Percentiles rank a stretch among this genome's conserved stretches.
Conservation (phyloP, 2,888 invertebrate species). For the Seladonia tumulorum region DNA sequence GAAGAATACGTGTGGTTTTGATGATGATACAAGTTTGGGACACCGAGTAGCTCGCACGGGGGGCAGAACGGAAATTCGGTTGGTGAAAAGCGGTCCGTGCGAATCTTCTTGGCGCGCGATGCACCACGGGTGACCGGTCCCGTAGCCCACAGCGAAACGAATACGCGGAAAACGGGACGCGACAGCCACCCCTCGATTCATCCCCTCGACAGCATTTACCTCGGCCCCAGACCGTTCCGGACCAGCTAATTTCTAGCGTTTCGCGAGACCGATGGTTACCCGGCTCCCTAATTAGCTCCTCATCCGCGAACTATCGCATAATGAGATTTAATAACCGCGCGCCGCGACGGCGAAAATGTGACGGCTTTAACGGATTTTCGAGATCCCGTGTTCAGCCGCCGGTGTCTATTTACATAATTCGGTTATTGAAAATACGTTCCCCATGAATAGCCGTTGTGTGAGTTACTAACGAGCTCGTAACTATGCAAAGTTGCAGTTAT, state of each 20-base stretch:
- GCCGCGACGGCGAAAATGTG: background rate
- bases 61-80: slow-evolving; percentile 55
- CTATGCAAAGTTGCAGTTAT: slow-evolving; percentile 5
- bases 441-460: background rate
- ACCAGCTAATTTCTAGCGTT: slow-evolving; percentile 46
- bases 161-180: background rate
- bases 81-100: slow-evolving; percentile 32
- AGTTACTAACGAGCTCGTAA: slow-evolving; percentile 22
- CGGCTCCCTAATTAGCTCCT: slow-evolving; percentile 41
- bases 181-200: slow-evolving; percentile 17
- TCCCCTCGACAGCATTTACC: slow-evolving; percentile 5
- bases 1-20: background rate
- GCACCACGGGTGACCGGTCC: slow-evolving; percentile 4
- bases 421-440: slow-evolving; percentile 27
- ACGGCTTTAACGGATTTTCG: slow-evolving; percentile 26
- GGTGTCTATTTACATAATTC: slow-evolving; percentile 17
- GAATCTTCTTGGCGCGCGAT: slow-evolving; percentile 46
- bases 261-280: slow-evolving; percentile 8
- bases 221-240: slow-evolving; percentile 11
- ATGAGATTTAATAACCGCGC: slow-evolving; percentile 53
- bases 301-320: slow-evolving; percentile 40
- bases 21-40: background rate
- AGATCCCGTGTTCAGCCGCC: background rate
- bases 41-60: background rate
- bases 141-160: slow-evolving; percentile 8